A percentile compares a stretch with the other conserved stretches of the same genome.
Conservation (phyloP, 2,113 vertebrate genomes). For the Paralichthys olivaceus region DNA sequence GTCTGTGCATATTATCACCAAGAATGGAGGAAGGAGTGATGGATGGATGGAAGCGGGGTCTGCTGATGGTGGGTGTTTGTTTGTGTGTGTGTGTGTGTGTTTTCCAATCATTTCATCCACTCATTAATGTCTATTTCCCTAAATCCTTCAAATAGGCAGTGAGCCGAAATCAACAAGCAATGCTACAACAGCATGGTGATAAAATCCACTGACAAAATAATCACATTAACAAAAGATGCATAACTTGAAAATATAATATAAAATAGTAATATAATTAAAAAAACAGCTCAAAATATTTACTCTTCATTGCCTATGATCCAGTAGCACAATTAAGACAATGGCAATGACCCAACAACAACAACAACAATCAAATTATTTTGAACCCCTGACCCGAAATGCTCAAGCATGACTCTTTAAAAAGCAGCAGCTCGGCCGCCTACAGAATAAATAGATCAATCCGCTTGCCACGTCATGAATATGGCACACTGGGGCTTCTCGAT, state of each 20-base stretch:
- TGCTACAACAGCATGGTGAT: neutral
- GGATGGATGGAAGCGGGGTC: constrained; percentile 24
- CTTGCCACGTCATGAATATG: constrained; percentile 28
- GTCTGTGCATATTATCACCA: neutral
- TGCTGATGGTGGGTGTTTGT: neutral
- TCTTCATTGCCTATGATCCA: neutral
- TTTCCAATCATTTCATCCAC: constrained; percentile 38
- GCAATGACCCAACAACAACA: neutral
- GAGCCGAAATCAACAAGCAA: constrained; percentile 14
- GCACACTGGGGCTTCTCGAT: constrained; percentile 21
- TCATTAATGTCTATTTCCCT: constrained; percentile 44
- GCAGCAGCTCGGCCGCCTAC: neutral
- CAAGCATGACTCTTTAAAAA: neutral
- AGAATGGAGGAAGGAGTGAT: constrained; percentile 23
- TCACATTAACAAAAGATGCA: neutral
- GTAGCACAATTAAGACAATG: neutral
- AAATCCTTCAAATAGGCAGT: constrained; percentile 37
- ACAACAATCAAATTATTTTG: neutral
- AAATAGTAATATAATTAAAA: neutral
- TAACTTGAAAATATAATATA: too few species aligned
- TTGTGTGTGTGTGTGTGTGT: neutral
- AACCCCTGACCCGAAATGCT: neutral
- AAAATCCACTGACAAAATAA: constrained; percentile 8
- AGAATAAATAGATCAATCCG: constrained; percentile 20
- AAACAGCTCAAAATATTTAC: neutral